Conservation (phyloP, 2,113 vertebrate species). For the Pogona vitticeps region DNA sequence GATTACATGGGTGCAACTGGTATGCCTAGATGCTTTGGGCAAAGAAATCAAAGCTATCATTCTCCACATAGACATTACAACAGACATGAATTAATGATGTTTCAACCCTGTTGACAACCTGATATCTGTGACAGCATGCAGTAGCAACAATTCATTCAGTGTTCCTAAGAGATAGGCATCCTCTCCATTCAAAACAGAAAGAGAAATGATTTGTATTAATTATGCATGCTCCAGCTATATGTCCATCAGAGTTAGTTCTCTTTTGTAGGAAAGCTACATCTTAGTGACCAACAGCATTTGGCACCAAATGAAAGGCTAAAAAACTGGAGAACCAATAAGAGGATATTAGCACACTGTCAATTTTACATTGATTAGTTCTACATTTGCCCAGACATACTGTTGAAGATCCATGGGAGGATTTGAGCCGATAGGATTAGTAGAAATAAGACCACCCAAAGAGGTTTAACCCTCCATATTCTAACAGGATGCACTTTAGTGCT, state of each 20-base stretch:
- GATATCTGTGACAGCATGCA: background rate
- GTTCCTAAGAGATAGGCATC: background rate
- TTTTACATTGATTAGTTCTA: background rate
- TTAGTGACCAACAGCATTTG: background rate
- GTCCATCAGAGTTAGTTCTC: background rate
- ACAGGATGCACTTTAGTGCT: no score
- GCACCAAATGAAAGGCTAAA: background rate
- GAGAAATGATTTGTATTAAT: background rate
- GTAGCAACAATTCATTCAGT: background rate
- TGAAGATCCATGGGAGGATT: background rate
- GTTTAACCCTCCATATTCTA: background rate
- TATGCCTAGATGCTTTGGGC: background rate
- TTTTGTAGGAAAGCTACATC: background rate
- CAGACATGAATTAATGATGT: background rate
- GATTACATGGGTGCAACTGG: background rate
- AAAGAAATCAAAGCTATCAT: background rate
- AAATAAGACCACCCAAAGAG: background rate
- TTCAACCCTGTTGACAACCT: background rate
- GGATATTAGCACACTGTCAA: background rate
- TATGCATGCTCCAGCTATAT: constrained; percentile 15
- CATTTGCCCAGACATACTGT: background rate
- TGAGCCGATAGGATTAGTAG: background rate
- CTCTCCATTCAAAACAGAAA: constrained; percentile 1
- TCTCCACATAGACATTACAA: background rate
- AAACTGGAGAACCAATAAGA: background rate